Conservation (phyloP, 2,888 invertebrate species). For the Ferrisia virgata region DNA sequence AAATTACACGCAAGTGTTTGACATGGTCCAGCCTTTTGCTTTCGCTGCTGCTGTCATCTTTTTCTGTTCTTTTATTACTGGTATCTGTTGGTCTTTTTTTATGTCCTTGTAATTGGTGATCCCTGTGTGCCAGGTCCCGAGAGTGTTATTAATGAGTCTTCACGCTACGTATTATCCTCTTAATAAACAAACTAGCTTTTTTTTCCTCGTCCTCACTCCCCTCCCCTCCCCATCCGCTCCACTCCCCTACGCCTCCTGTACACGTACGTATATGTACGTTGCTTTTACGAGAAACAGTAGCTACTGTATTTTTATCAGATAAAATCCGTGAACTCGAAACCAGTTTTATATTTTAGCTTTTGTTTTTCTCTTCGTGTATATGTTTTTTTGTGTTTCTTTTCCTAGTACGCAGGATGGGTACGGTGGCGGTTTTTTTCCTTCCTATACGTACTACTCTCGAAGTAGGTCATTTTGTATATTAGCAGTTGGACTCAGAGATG, state of each 20-base stretch:
- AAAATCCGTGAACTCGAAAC: constrained; percentile 41
- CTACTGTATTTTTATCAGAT: constrained; percentile 39
- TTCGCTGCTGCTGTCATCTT: constrained; percentile 22
- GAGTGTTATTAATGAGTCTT: constrained; percentile 44
- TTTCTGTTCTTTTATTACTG: neutral
- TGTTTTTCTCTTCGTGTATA: neutral
- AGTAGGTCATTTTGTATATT: constrained; percentile 16
- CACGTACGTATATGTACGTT: too few relatives aligned
- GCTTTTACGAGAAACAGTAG: constrained; percentile 33
- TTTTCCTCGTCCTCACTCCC: neutral
- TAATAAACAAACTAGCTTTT: constrained; percentile 43
- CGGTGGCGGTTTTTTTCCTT: neutral
- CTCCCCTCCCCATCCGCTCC: neutral
- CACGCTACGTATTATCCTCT: constrained; percentile 42
- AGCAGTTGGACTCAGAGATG: neutral
- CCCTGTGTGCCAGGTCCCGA: constrained; percentile 31
- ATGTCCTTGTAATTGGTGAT: constrained; percentile 43
- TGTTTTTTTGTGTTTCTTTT: neutral
- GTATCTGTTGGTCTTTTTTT: constrained; percentile 13
- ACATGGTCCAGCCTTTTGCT: constrained; percentile 42
- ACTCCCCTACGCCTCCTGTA: neutral
- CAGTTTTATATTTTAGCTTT: constrained; percentile 31
- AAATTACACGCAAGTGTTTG: constrained; percentile 44
- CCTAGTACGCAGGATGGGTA: neutral
- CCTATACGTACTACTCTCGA: too few relatives aligned